These are phyloP conservation scores for Sciurus carolinensis DNA, from an alignment of 2,797 vertebrate species.

Conservation along the genomic window DNA sequence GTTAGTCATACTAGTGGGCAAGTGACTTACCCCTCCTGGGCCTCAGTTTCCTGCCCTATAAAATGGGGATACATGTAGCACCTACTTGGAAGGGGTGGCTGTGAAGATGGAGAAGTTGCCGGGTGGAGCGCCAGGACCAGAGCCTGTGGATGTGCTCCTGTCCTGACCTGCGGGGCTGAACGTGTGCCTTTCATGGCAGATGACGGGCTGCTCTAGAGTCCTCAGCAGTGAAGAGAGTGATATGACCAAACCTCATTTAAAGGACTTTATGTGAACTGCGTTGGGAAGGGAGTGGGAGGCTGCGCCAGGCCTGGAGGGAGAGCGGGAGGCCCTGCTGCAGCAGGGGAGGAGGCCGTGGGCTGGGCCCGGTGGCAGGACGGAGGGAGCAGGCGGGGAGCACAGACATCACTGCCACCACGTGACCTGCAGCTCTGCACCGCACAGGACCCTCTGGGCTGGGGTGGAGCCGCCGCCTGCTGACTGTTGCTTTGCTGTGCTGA, in stretches of 20 bases:
- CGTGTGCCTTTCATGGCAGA: rapidly evolving
- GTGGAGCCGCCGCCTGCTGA: background rate
- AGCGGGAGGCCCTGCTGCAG: no score
- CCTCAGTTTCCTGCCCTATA: background rate
- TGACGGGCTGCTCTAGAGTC: background rate
- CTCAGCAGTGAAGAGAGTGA: background rate
- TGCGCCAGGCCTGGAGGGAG: background rate
- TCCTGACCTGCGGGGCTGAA: background rate
- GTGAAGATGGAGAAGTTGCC: background rate
- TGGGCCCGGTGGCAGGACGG: background rate
- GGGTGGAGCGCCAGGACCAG: rapidly evolving
- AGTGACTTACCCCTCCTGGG: background rate
- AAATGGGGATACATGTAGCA: background rate
- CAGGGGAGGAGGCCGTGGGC: rapidly evolving
- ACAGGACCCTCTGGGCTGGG: background rate
- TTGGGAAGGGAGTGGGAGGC: background rate
- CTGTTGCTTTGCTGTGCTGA: background rate
- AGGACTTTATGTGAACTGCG: background rate
- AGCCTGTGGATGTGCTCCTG: rapidly evolving
- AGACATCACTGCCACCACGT: no score
- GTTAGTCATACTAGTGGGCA: background rate
- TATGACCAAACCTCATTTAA: background rate
- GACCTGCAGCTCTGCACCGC: background rate
- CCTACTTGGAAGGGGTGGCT: background rate
- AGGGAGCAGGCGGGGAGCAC: no score